These are phyloP conservation scores for Patella caerulea DNA, from an alignment of 2,888 invertebrate species.

Conservation along the genomic window DNA sequence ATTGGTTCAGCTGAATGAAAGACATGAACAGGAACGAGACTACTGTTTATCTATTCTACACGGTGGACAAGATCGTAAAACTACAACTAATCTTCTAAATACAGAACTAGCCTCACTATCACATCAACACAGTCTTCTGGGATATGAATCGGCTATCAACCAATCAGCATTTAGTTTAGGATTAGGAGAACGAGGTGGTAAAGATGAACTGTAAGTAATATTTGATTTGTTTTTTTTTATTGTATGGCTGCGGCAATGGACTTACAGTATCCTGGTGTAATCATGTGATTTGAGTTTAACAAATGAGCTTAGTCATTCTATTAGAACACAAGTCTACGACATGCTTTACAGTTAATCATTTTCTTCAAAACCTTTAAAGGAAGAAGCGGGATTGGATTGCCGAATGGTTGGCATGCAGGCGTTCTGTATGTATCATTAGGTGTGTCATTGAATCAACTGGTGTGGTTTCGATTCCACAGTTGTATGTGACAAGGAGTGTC, in stretches of 20 bases:
- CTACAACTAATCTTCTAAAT: slow-evolving; percentile 15
- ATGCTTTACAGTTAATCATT: no score
- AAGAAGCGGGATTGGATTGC: no score
- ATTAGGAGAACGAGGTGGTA: slow-evolving; percentile 58
- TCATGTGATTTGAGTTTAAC: no score
- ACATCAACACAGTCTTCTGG: slow-evolving; percentile 47
- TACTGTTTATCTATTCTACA: slow-evolving; percentile 9
- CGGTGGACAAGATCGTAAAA: background rate
- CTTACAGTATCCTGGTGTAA: no score
- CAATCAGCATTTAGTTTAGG: slow-evolving; percentile 56
- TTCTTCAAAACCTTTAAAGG: no score
- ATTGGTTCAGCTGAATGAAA: slow-evolving; percentile 7
- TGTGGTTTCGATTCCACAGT: no score
- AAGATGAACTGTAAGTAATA: slow-evolving; percentile 7
- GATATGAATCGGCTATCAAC: slow-evolving; percentile 45
- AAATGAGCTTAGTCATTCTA: no score
- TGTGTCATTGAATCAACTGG: no score
- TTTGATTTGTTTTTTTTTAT: background rate
- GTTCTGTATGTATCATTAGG: no score
- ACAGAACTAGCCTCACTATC: slow-evolving; percentile 47
- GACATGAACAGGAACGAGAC: slow-evolving; percentile 14
- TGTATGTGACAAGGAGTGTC: no score
- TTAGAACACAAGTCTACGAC: no score
- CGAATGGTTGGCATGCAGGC: no score
- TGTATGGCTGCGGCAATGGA: background rate